These are phyloP conservation scores for Lapara coniferarum DNA, from an alignment of 2,888 invertebrate genomes.

Conservation along the genomic window DNA sequence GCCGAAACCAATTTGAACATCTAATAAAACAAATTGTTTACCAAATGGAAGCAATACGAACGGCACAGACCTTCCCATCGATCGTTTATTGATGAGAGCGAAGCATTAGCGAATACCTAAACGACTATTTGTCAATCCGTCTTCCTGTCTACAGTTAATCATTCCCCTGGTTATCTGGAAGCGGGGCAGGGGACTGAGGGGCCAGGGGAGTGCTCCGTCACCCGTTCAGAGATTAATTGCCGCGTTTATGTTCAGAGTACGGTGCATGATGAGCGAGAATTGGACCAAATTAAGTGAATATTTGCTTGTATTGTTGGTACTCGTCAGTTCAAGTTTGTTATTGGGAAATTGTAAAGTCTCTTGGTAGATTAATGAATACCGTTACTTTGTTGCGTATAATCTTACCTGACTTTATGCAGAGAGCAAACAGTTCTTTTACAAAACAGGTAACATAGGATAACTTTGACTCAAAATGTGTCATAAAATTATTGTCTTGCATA, in stretches of 20 bases:
- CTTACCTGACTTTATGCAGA: too few species aligned
- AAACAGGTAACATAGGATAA: too few species aligned
- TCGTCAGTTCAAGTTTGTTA: not conserved
- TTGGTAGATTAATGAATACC: not conserved
- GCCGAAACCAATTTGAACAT: constrained; percentile 16
- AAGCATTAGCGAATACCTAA: constrained; percentile 81
- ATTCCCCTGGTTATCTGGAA: constrained; percentile 72
- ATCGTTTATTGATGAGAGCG: constrained; percentile 78
- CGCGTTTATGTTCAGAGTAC: constrained; percentile 59
- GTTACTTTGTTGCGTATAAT: not conserved
- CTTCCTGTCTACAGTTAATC: constrained; percentile 82
- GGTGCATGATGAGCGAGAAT: constrained; percentile 65
- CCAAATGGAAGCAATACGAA: constrained; percentile 25
- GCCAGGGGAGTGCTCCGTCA: constrained; percentile 62
- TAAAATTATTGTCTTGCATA: too few species aligned
- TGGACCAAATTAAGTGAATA: constrained; percentile 51
- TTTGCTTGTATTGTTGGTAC: not conserved
- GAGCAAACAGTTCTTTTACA: too few species aligned
- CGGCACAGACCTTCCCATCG: constrained; percentile 37
- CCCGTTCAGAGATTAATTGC: constrained; percentile 80
- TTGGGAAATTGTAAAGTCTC: not conserved
- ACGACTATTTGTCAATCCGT: constrained; percentile 83
- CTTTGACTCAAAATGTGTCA: too few species aligned
- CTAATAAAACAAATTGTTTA: constrained; percentile 23
- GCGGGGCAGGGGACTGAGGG: constrained; percentile 38